Evolutionary conservation across 2,113 vertebrate species (phyloP).

Genomic region (Halichoeres trimaculatus): DNA sequence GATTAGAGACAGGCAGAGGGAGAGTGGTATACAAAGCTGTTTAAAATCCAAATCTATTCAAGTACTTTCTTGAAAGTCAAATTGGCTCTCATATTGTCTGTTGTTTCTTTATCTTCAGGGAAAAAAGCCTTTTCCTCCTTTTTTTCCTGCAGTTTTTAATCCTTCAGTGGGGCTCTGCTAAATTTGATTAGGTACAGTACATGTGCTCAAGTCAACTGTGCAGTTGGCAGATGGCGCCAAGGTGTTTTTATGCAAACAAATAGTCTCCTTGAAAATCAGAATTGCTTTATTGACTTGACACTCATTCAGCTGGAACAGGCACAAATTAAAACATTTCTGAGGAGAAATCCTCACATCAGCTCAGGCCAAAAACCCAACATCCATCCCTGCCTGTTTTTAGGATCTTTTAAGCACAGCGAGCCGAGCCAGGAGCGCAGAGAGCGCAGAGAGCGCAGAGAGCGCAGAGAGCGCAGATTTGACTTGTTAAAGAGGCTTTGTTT

Average conservation of each 20-base stretch:
- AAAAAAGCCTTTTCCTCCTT: constrained; percentile 36
- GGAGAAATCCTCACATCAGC: constrained; percentile 19
- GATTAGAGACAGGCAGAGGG: constrained; percentile 98
- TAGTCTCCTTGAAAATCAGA: constrained; percentile 79
- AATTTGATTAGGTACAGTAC: constrained; percentile 96
- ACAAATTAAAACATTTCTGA: constrained; percentile 70
- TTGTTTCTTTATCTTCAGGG: constrained; percentile 79
- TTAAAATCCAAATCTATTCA: constrained; percentile 98
- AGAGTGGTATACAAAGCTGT: constrained; percentile 92
- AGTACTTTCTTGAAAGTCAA: constrained; percentile 98
- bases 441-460: too few relatives aligned
- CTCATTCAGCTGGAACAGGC: constrained; percentile 72
- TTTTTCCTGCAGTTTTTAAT: constrained; percentile 67
- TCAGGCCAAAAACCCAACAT: constrained; percentile 31
- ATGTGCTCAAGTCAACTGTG: constrained; percentile 90
- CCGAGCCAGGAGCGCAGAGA: constrained; percentile 55
- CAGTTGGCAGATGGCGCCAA: constrained; percentile 87
- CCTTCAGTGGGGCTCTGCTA: constrained; percentile 83
- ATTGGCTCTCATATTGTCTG: constrained; percentile 87
- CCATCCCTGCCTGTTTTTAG: constrained; percentile 27
- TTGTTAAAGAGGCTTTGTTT: constrained; percentile 79
- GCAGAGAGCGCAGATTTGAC: constrained; percentile 61
- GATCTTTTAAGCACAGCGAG: constrained; percentile 21
- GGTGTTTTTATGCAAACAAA: constrained; percentile 77
- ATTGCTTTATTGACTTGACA: constrained; percentile 76